phyloP scores from a whole-genome alignment of 1,140 invertebrate species.

The Cotesia vestalis region DNA sequence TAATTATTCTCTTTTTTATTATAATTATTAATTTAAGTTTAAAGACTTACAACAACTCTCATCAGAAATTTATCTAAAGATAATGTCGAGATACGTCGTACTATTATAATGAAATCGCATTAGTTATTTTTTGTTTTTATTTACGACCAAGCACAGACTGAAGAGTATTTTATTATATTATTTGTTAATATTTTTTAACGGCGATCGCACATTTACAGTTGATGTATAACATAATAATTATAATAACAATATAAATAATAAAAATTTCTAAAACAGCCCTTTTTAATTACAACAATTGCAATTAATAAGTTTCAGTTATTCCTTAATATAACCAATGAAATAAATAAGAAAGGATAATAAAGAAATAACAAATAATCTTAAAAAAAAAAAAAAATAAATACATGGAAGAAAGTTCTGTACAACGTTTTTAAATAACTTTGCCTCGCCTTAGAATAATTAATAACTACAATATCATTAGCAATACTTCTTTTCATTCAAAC shows the following conservation, averaged over 20 bases:
- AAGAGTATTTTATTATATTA: neutral
- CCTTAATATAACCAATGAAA: constrained; percentile 5
- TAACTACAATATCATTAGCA: constrained; percentile 20
- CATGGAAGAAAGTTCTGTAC: constrained; percentile 51
- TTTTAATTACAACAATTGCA: no score
- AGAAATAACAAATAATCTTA: constrained; percentile 23
- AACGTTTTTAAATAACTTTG: constrained; percentile 35
- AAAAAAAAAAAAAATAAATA: constrained; percentile 28
- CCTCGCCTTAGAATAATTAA: constrained; percentile 19
- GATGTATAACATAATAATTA: no score
- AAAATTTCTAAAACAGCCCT: no score
- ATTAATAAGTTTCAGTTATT: neutral
- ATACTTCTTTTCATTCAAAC: neutral
- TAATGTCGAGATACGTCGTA: constrained; percentile 20
- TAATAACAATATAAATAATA: no score
- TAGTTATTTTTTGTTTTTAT: neutral
- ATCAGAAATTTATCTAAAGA: constrained; percentile 3
- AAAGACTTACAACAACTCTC: constrained; percentile 23
- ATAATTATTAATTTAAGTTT: neutral
- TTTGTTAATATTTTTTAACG: no score
- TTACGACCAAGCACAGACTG: neutral
- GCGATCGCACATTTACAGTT: no score
- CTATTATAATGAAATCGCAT: constrained; percentile 12
- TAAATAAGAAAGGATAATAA: constrained; percentile 3
- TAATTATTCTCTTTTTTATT: constrained; percentile 29